These are phyloP conservation scores for Lycophotia porphyrea DNA, from an alignment of 2,888 invertebrate genomes.

Conservation along the genomic window DNA sequence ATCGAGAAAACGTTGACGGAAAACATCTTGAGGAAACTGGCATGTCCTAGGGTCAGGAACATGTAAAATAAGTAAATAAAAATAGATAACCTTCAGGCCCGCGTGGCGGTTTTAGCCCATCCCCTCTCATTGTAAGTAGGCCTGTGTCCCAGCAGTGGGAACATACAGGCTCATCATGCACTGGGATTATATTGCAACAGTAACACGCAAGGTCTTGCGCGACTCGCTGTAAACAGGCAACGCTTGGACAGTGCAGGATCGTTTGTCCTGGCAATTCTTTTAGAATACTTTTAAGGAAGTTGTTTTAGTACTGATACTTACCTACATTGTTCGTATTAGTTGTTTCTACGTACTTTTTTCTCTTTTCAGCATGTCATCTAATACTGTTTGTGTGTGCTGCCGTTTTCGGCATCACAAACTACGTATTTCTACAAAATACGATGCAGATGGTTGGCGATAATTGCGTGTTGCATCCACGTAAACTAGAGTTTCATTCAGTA, in stretches of 20 bases:
- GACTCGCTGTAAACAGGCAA: background rate
- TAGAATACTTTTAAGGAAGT: too few relatives aligned
- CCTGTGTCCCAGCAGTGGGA: background rate
- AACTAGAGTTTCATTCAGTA: conserved; percentile 78
- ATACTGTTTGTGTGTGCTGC: conserved; percentile 80
- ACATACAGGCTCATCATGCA: background rate
- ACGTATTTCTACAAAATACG: conserved; percentile 82
- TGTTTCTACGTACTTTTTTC: conserved; percentile 8
- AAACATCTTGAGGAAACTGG: background rate
- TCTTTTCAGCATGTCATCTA: conserved; percentile 84
- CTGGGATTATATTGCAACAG: background rate
- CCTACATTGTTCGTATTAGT: background rate
- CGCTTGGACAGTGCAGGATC: background rate
- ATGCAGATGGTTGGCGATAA: conserved; percentile 80
- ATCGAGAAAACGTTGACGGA: background rate
- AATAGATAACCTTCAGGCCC: background rate
- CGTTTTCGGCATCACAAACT: conserved; percentile 82
- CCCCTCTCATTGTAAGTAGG: background rate
- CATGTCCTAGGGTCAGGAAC: background rate
- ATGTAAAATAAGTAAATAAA: background rate
- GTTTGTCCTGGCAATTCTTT: background rate
- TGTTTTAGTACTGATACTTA: too few relatives aligned
- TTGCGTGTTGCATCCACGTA: conserved; percentile 81
- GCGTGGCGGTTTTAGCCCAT: background rate
- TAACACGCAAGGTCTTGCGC: too few relatives aligned